Conservation (phyloP, 92 coral and sea anemone species). For the Heliopora coerulea region DNA sequence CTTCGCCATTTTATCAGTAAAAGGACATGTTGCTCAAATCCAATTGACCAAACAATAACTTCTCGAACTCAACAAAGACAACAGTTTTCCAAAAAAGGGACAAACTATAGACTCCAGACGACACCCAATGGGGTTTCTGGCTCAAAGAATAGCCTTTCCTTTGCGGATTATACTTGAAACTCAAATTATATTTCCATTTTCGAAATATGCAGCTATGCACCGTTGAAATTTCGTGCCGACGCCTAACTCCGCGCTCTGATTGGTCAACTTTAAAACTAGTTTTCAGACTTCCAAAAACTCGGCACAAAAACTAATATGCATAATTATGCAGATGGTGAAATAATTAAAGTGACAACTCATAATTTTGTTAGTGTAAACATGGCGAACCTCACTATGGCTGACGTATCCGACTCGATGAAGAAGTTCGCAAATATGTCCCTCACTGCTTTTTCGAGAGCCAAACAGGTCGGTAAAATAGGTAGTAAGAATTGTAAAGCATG, state of each 20-base stretch:
- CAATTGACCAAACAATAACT: background rate
- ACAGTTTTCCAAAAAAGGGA: background rate
- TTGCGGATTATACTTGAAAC: no score
- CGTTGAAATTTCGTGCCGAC: slow-evolving; percentile 1
- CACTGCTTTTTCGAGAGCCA: slow-evolving; percentile 84
- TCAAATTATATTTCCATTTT: no score
- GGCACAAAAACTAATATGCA: no score
- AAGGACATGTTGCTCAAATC: background rate
- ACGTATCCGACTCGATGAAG: slow-evolving; percentile 88
- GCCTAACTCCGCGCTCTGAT: background rate
- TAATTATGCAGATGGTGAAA: no score
- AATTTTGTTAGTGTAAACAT: background rate
- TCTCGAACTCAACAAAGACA: background rate
- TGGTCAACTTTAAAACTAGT: background rate
- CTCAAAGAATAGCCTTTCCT: background rate
- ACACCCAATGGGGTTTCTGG: background rate
- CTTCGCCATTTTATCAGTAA: background rate
- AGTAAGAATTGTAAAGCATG: background rate
- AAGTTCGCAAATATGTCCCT: slow-evolving; percentile 85
- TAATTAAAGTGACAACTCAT: no score
- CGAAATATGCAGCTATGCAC: background rate
- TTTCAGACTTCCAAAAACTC: background rate
- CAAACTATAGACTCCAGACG: background rate
- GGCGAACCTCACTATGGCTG: slow-evolving; percentile 54
- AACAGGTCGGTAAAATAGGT: slow-evolving; percentile 67